Conservation (phyloP, 2,113 vertebrate genomes). For the Engystomops pustulosus region DNA sequence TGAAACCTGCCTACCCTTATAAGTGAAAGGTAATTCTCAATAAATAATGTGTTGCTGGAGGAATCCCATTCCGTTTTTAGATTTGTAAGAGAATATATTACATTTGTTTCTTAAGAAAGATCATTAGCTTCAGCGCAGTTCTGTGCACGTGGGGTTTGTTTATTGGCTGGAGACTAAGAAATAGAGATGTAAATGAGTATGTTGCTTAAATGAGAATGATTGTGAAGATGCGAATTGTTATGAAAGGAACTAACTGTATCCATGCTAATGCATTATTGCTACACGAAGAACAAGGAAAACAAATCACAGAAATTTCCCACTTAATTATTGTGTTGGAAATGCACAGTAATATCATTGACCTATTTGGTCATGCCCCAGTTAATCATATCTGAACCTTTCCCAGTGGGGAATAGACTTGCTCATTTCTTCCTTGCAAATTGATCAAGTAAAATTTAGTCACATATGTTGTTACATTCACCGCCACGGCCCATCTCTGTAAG, state of each 20-base stretch:
- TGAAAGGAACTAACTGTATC: constrained; percentile 73
- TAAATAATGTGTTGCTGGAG: background rate
- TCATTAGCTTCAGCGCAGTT: background rate
- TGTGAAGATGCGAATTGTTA: constrained; percentile 67
- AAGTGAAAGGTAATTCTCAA: background rate
- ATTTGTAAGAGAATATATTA: background rate
- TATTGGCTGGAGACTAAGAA: constrained; percentile 56
- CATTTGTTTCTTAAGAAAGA: constrained; percentile 12
- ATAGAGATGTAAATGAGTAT: constrained; percentile 67
- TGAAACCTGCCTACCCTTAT: no score
- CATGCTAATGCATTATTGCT: constrained; percentile 74
- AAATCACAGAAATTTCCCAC: constrained; percentile 76
- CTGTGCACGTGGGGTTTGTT: constrained; percentile 36
- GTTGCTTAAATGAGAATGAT: constrained; percentile 64
- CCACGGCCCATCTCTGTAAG: constrained; percentile 65
- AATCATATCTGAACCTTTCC: constrained; percentile 83
- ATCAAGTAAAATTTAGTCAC: constrained; percentile 79
- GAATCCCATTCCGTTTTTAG: background rate
- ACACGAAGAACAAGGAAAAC: constrained; percentile 75
- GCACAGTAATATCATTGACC: constrained; percentile 81
- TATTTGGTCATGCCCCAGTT: constrained; percentile 83
- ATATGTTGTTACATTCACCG: constrained; percentile 70
- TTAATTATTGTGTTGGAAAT: constrained; percentile 82
- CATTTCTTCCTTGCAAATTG: constrained; percentile 77
- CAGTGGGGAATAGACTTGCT: constrained; percentile 77